phyloP scores from a whole-genome alignment of 2,113 vertebrate species.

The Aleadryas rufinucha region DNA sequence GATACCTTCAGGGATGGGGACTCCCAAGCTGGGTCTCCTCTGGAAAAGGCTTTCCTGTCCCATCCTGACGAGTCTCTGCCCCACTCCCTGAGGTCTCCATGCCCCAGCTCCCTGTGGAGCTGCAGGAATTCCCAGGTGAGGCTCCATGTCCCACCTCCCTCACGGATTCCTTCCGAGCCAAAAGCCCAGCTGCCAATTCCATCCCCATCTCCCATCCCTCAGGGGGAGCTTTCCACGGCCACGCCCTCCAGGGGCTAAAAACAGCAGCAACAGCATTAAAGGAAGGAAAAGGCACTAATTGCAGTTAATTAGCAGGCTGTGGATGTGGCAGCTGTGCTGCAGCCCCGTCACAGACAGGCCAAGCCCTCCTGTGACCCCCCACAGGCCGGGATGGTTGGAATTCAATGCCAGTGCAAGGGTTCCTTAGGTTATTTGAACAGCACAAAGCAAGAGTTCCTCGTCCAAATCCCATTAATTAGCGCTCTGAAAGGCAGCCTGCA shows the following conservation, averaged over 20 bases:
- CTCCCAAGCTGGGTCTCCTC: neutral
- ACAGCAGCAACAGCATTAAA: rapidly evolving
- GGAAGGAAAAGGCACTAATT: neutral
- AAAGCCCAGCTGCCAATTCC: neutral
- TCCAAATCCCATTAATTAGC: constrained; percentile 19
- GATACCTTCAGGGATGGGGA: too few species aligned
- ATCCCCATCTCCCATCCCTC: neutral
- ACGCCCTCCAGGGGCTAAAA: neutral
- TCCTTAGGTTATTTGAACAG: neutral
- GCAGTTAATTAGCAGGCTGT: neutral
- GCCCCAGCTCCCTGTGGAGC: neutral
- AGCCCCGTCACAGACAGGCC: neutral
- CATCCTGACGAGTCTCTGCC: neutral
- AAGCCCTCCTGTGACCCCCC: neutral
- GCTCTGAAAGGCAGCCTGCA: neutral
- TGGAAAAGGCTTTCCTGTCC: neutral
- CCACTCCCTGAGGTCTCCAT: rapidly evolving
- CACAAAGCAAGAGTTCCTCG: neutral
- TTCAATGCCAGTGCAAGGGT: neutral
- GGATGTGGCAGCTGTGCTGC: neutral
- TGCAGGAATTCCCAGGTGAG: neutral
- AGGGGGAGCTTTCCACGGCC: neutral
- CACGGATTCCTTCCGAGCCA: rapidly evolving
- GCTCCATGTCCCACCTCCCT: neutral
- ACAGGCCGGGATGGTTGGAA: neutral